Base-by-base conservation (phyloP, 1,140 invertebrate genomes). In the Marisa cornuarietis region DNA sequence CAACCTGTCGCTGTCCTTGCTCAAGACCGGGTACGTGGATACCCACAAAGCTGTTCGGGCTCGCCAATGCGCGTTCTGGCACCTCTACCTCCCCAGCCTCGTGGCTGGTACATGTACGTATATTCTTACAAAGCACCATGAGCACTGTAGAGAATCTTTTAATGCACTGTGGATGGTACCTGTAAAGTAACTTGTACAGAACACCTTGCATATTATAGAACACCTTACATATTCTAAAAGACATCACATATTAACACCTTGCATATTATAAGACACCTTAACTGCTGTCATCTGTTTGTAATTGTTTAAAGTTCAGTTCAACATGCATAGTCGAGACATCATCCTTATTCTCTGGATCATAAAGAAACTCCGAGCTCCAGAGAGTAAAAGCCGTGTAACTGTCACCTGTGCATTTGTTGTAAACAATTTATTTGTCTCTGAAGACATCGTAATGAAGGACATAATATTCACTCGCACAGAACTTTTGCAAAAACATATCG, bases 51-150 rank as follows among this genome's bases (percentile, higher is more conserved):
- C 96, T 26, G 95, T 95, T 11, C 93, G 96, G 80, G 93, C 96
- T 79, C 96, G 96, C 90, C 94, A 98, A 90, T 99, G 97, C 92
- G 96, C 96, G 76, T 99, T 99, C 91, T 99, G 97, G 97, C 96
- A 97, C 90, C 95, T 96, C 88, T 97, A 98, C 90, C 93, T 98
- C 89, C 97, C 97, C 76, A 95, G 96, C 89, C 92, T 98, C 54
- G 93, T 96, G 82, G 92, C 94, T 84, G 94, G 94, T 16, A 91
- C 92, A 73, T 88, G 92, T 93, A 87, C 86, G 86, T 84, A 52
- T 69, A n/a, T 6, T 22, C 10, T 31, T 26, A 6, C 31, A 42
- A 4, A 42, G n/a, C 31, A 42, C 31, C 31, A 42, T 42, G 31
- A 42, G n/a, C n/a, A n/a, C n/a, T n/a, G n/a, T n/a, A n/a, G n/a